These are phyloP conservation scores for Serilophus lunatus DNA, from an alignment of 2,113 vertebrate species.

Conservation along the genomic window DNA sequence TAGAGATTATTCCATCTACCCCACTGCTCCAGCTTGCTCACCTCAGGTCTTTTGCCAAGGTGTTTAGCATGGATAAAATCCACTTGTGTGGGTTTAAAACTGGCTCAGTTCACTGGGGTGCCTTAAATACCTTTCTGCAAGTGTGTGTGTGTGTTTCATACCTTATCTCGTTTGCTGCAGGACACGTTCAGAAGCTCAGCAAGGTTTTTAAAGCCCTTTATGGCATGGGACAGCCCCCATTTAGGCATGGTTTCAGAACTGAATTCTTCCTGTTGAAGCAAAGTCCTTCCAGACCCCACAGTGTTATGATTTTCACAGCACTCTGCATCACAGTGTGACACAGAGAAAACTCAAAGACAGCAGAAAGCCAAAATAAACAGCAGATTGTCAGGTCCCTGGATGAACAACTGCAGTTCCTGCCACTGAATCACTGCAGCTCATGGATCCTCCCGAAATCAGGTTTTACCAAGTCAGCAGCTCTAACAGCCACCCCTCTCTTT, in stretches of 20 bases:
- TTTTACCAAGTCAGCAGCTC: neutral
- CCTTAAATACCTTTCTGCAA: neutral
- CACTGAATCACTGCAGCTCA: rapidly evolving
- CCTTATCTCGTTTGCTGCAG: neutral
- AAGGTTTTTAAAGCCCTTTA: neutral
- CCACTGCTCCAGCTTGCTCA: neutral
- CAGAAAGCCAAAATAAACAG: neutral
- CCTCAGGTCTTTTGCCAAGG: neutral
- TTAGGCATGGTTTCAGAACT: neutral
- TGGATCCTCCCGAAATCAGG: neutral
- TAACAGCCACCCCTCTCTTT: neutral
- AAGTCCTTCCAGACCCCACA: neutral
- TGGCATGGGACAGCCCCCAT: neutral
- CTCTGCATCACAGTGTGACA: neutral
- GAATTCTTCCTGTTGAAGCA: neutral
- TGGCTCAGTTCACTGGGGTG: neutral
- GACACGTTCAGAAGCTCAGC: neutral
- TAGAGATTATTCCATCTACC: too few relatives aligned
- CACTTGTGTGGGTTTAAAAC: neutral
- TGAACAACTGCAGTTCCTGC: neutral
- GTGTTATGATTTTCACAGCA: neutral
- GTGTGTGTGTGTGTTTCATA: neutral
- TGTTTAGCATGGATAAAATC: neutral
- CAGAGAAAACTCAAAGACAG: neutral
- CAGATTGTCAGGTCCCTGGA: neutral